phyloP scores from a whole-genome alignment of 1,140 invertebrate genomes.

The Drosophila littoralis region DNA sequence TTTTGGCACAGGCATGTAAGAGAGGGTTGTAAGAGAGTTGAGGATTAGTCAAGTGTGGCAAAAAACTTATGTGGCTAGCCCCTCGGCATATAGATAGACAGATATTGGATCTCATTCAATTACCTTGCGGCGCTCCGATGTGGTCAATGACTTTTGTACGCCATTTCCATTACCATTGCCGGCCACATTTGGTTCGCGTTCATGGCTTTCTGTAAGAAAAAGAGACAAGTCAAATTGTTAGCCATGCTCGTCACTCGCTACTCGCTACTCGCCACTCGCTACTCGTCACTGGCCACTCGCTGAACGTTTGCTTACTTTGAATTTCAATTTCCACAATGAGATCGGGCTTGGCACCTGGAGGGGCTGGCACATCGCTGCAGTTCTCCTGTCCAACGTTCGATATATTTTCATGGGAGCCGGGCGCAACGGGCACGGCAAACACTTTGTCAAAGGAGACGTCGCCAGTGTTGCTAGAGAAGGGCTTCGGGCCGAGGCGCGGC shows the following conservation, averaged over 20 bases:
- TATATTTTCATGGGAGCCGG: slow-evolving; percentile 86
- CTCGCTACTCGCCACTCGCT: background rate
- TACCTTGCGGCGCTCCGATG: slow-evolving; percentile 89
- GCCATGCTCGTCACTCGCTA: background rate
- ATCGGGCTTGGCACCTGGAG: slow-evolving; percentile 69
- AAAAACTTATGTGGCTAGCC: background rate
- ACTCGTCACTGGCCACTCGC: background rate
- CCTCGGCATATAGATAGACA: background rate
- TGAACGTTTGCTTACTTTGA: slow-evolving; percentile 65
- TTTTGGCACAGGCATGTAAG: slow-evolving; percentile 63
- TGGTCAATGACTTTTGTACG: slow-evolving; percentile 89
- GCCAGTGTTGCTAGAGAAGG: slow-evolving; percentile 90
- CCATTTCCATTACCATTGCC: slow-evolving; percentile 52
- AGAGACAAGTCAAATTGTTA: background rate
- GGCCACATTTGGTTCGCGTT: slow-evolving; percentile 41
- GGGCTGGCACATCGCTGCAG: slow-evolving; percentile 27
- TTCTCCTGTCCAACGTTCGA: slow-evolving; percentile 65
- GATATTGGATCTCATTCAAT: background rate
- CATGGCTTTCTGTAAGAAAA: slow-evolving; percentile 49
- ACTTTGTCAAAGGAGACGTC: slow-evolving; percentile 92
- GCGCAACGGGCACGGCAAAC: slow-evolving; percentile 90
- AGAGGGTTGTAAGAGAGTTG: slow-evolving; percentile 35
- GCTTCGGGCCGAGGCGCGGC: slow-evolving; percentile 92
- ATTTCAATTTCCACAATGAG: slow-evolving; percentile 83
- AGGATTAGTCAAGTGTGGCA: slow-evolving; percentile 27